These are phyloP conservation scores for Uloborus plumipes DNA, from an alignment of 2,888 invertebrate genomes.

Conservation along the genomic window DNA sequence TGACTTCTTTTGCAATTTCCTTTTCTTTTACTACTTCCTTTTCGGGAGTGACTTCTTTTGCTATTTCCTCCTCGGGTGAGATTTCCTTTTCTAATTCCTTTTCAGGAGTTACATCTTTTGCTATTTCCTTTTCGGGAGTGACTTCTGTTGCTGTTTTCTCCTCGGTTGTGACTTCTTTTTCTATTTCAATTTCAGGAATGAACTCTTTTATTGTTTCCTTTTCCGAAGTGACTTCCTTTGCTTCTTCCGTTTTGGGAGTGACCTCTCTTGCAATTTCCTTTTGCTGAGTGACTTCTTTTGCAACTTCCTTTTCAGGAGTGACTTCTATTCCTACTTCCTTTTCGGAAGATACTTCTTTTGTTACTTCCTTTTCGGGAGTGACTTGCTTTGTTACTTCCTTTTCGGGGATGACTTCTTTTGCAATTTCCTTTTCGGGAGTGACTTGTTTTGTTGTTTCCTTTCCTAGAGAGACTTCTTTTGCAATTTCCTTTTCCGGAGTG, in stretches of 20 bases:
- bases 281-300: background rate
- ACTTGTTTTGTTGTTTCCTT: background rate
- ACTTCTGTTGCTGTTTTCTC: conserved; percentile 7
- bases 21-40: background rate
- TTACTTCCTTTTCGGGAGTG: no score
- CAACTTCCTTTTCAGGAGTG: background rate
- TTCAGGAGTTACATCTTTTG: background rate
- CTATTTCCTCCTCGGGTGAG: background rate
- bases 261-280: conserved; percentile 2
- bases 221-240: background rate
- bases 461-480: background rate
- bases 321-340: conserved; percentile 9
- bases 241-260: background rate
- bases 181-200: background rate
- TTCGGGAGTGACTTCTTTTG: background rate
- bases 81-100: background rate
- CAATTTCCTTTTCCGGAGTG: background rate
- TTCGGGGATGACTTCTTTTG: background rate
- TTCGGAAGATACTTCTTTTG: no score
- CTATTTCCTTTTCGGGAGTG: background rate
- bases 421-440: background rate
- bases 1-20: no score
- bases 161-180: background rate
- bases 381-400: conserved; percentile 3
- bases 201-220: background rate